phyloP scores from a whole-genome alignment of 2,113 vertebrate genomes.

The Fukomys damarensis region DNA sequence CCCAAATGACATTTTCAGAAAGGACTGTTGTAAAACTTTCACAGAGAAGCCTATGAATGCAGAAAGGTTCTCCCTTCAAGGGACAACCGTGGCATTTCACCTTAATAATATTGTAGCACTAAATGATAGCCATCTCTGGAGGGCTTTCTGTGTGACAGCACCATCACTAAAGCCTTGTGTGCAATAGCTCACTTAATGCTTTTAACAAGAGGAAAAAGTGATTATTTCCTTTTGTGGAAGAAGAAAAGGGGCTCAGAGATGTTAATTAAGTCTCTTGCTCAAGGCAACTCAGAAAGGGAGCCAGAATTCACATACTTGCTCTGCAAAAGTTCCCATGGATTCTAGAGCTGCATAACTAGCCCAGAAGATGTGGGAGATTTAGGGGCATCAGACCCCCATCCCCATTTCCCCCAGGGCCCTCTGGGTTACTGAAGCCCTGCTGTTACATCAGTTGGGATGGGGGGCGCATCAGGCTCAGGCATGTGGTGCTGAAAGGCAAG shows the following conservation, averaged over 20 bases:
- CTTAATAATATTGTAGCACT: background rate
- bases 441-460: background rate
- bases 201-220: constrained; percentile 25
- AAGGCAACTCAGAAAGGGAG: background rate
- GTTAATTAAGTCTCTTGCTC: background rate
- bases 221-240: constrained; percentile 49
- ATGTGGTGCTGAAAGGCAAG: background rate
- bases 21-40: background rate
- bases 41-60: background rate
- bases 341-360: background rate
- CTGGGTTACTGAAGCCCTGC: background rate
- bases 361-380: background rate
- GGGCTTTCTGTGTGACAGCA: background rate
- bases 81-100: background rate
- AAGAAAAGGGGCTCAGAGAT: constrained; percentile 35
- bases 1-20: constrained; percentile 33
- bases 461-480: background rate
- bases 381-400: background rate
- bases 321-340: background rate
- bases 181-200: background rate
- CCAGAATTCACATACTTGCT: background rate
- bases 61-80: background rate
- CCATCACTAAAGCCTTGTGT: background rate
- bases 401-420: background rate
- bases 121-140: background rate